Base-by-base conservation (phyloP, 2,888 invertebrate genomes). In the Drosophila subsilvestris region DNA sequence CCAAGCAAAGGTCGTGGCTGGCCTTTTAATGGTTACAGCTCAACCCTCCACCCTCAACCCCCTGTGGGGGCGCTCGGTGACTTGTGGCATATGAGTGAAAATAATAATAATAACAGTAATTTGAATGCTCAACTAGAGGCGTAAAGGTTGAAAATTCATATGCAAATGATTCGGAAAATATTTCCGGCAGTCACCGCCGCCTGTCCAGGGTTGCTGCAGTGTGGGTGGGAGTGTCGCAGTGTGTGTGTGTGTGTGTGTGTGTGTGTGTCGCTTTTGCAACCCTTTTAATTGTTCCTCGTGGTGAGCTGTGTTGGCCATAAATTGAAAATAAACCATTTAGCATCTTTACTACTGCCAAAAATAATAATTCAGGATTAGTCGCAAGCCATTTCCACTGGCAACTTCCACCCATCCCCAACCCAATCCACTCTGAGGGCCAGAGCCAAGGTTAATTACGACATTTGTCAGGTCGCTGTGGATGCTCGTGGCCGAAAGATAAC, bases 91-190 rank as follows among this genome's bases (percentile, higher is more conserved):
- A 87, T 83, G 83, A 87, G 85, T 81, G 83, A 87, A 86, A 87
- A 83, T 83, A 87, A 87, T 85, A 87, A 87, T 85, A 83, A 83
- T 83, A 83, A 85, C 87, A 81, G 87, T 83, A 87, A 83, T 83
- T 83, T 87, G 79, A 85, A 85, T 82, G 85, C 85, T 77, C 75
- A 87, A 81, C 85, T 84, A 66, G 67, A 69, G 73, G 80, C 69
- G 69, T 61, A 71, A 63, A 74, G 80, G 78, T 85, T 79, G 61
- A 75, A 83, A 83, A 80, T 80, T 83, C 85, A 88, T 88, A 86
- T 86, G 85, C 86, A 86, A 86, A 86, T 86, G 79, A 86, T 85
- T 73, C 74, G 82, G 68, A 75, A 78, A 37, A 72, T 75, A 77
- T 76, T 75, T 70, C 70, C 63, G 43, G 20, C 7, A 37, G 37